Base-by-base conservation (phyloP, 2,888 invertebrate genomes). In the Invenusta paracnida region DNA sequence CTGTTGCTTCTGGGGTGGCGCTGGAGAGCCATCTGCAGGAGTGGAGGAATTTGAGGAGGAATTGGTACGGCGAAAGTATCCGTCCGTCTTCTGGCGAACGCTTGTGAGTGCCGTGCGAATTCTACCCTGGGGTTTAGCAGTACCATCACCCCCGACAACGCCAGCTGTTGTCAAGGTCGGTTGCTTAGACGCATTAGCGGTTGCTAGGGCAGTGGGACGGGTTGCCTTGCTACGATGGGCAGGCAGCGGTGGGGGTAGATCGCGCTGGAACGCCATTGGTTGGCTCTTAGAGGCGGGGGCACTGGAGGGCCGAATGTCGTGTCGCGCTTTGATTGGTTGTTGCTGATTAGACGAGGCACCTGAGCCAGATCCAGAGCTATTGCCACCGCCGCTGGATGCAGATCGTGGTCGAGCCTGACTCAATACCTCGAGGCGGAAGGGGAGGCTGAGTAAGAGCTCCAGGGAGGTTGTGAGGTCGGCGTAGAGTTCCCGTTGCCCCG, bases 401-500 rank as follows among this genome's bases (percentile, higher is more conserved):
- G 82, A 82, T 28, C 27, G 2, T 2, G 29, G 73, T 23, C 73
- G 73, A 25, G 82, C 82, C 82, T 82, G 30, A n/a, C 30, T 82
- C 23, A 29, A 2, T 17, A 82, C 82, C 25, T 82, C 82, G 5
- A 82, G 27, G 82, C 82, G 82, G 73, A 73, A 86, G n/a, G 86
- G 84, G 81, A 85, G 81, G 29, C 67, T 81, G 30, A 86, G 85
- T 25, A 86, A 29, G 23, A 86, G 73, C 31, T 86, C 85, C 2
- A 86, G 66, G 31, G 67, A 67, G 23, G 86, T 86, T 17, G 73
- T 86, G 29, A 86, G 66, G 48, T 86, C 86, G 1, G 86, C 86
- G 66, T 86, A 86, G n/a, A 85, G 30, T 11, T 81, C 86, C n/a
- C 85, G 86, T 27, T 86, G 86, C 29, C 29, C 30, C 1, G 66